Conservation (phyloP, 1,140 invertebrate genomes). For the Physella acuta region DNA sequence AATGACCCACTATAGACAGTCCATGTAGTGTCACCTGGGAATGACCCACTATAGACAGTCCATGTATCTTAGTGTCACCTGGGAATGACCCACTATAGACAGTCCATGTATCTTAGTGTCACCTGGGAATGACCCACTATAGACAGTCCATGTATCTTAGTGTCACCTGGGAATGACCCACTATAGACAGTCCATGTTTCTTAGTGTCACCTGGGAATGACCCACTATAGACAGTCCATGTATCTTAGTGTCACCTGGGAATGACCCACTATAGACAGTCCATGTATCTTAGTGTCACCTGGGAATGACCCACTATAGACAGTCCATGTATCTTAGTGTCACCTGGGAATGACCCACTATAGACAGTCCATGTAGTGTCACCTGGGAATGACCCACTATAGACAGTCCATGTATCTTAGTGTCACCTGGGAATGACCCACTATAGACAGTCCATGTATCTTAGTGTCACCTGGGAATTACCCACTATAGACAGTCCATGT, state of each 20-base stretch:
- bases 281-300: slow-evolving; percentile 33
- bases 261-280: neutral
- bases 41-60: neutral
- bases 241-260: neutral
- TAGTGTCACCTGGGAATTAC: neutral
- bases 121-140: neutral
- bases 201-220: neutral
- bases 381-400: neutral
- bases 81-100: slow-evolving; percentile 44
- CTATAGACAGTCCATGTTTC: neutral
- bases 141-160: neutral
- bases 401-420: neutral
- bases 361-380: neutral
- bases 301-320: slow-evolving; percentile 44
- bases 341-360: neutral
- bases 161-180: neutral
- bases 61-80: slow-evolving; percentile 33
- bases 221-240: too few species aligned
- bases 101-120: too few species aligned
- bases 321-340: too few species aligned
- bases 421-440: neutral
- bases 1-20: neutral
- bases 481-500: neutral
- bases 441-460: too few species aligned
- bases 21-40: neutral